Evolutionary conservation across 2,888 invertebrate species (phyloP).

Genomic region (Volucella zonaria): DNA sequence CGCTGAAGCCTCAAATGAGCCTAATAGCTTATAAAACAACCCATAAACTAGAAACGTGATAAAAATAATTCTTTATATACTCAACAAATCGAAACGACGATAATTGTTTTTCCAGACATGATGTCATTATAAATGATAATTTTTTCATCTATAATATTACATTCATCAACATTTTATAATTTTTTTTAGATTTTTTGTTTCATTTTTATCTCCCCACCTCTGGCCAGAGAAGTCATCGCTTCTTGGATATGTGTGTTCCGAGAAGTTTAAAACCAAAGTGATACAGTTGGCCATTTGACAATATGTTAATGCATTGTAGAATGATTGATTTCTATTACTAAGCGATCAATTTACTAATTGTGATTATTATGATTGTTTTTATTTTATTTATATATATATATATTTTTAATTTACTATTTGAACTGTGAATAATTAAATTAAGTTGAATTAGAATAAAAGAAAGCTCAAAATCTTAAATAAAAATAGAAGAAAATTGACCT

Average conservation of each 20-base stretch:
- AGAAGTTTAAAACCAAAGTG: conserved; percentile 9
- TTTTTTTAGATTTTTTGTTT: conserved; percentile 12
- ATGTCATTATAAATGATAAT: conserved; percentile 24
- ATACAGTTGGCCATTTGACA: conserved; percentile 7
- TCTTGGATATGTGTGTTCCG: neutral
- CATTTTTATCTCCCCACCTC: neutral
- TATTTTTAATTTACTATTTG: conserved; percentile 8
- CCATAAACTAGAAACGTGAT: conserved; percentile 49
- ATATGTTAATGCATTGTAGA: conserved; percentile 38
- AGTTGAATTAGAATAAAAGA: conserved; percentile 1
- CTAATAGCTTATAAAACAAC: conserved; percentile 32
- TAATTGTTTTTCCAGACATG: conserved; percentile 20
- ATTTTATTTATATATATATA: neutral
- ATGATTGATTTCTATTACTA: conserved; percentile 36
- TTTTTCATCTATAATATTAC: conserved; percentile 1
- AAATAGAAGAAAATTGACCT: neutral
- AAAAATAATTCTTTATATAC: conserved; percentile 22
- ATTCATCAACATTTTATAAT: neutral
- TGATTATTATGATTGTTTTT: conserved; percentile 31
- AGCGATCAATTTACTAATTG: conserved; percentile 48
- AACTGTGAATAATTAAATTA: conserved; percentile 23
- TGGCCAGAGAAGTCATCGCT: neutral
- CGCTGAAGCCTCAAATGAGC: conserved; percentile 6
- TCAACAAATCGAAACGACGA: conserved; percentile 20
- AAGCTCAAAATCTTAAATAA: conserved; percentile 1